A percentile compares a stretch with the other conserved stretches of the same genome.
These are phyloP conservation scores for Syngnathus floridae DNA, from an alignment of 2,113 vertebrate genomes.

Conservation along the genomic window DNA sequence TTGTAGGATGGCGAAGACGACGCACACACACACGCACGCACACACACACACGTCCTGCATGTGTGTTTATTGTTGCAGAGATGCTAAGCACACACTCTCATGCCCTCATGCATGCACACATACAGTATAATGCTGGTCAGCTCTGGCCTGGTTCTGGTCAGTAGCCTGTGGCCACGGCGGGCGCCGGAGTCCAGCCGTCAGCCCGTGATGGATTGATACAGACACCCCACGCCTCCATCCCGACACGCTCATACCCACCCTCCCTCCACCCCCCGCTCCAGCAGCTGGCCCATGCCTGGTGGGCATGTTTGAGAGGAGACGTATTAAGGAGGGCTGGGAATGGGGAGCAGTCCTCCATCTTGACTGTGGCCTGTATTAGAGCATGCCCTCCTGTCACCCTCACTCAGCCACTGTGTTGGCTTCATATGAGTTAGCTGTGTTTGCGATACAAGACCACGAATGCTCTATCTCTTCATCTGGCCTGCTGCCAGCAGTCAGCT, in stretches of 20 bases:
- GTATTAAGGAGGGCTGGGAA: slow-evolving; percentile 32
- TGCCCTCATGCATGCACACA: neutral
- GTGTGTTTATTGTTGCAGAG: too few species aligned
- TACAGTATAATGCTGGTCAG: slow-evolving; percentile 49
- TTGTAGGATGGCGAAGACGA: slow-evolving; percentile 15
- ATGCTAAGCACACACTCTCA: too few species aligned
- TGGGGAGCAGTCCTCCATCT: slow-evolving; percentile 37
- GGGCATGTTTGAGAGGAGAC: slow-evolving; percentile 76
- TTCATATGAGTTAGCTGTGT: slow-evolving; percentile 47
- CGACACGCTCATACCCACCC: slow-evolving; percentile 64
- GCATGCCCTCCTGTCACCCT: slow-evolving; percentile 50
- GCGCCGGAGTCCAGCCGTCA: slow-evolving; percentile 84
- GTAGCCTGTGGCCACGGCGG: slow-evolving; percentile 75
- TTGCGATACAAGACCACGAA: slow-evolving; percentile 26
- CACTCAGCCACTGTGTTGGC: slow-evolving; percentile 38
- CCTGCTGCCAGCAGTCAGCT: slow-evolving; percentile 41
- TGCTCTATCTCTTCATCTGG: slow-evolving; percentile 46
- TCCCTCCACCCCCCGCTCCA: slow-evolving; percentile 47
- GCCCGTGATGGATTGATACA: slow-evolving; percentile 86
- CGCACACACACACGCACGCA: neutral
- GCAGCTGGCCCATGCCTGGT: slow-evolving; percentile 76
- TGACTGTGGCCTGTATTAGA: slow-evolving; percentile 49
- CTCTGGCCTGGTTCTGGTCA: slow-evolving; percentile 76
- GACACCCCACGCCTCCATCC: slow-evolving; percentile 78
- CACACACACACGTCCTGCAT: too few species aligned